A percentile compares a stretch with the other conserved stretches of the same genome.
These are phyloP conservation scores for Paralvinella palmiformis DNA, from an alignment of 1,140 invertebrate species.

Conservation along the genomic window DNA sequence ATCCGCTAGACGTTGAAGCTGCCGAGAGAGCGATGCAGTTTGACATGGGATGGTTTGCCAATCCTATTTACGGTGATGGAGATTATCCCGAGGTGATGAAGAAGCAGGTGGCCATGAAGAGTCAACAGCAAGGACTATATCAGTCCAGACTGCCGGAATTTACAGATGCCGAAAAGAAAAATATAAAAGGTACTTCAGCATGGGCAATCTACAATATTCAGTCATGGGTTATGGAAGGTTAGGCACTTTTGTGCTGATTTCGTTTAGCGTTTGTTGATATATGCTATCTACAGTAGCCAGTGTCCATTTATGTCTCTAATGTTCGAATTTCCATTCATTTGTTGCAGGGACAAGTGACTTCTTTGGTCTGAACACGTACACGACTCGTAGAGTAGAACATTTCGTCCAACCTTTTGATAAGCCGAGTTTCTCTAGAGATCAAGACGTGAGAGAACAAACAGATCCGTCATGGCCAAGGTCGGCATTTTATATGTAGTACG, in stretches of 20 bases:
- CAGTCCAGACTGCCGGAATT: conserved; percentile 37
- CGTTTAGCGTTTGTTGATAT: neutral
- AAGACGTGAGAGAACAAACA: conserved; percentile 18
- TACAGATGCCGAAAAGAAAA: conserved; percentile 35
- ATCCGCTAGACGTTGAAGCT: conserved; percentile 24
- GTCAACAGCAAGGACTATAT: conserved; percentile 22
- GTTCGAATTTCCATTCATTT: too few relatives aligned
- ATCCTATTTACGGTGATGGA: conserved; percentile 34
- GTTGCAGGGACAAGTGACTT: conserved; percentile 37
- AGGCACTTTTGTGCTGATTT: neutral
- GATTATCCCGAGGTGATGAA: conserved; percentile 44
- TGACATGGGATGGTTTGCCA: conserved; percentile 39
- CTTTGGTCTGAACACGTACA: conserved; percentile 43
- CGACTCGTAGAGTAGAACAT: conserved; percentile 28
- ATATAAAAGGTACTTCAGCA: conserved; percentile 16
- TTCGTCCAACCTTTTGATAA: conserved; percentile 12
- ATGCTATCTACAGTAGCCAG: neutral
- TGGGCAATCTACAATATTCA: neutral
- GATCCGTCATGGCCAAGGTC: conserved; percentile 29
- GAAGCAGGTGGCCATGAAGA: conserved; percentile 29
- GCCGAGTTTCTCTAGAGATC: conserved; percentile 27
- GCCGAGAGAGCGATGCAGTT: conserved; percentile 36
- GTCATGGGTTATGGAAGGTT: neutral
- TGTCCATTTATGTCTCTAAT: neutral
- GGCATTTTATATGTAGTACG: neutral